Percentiles rank a stretch among this genome's conserved stretches.
These are phyloP conservation scores for Rhagium mordax DNA, from an alignment of 2,888 invertebrate species.

Conservation along the genomic window DNA sequence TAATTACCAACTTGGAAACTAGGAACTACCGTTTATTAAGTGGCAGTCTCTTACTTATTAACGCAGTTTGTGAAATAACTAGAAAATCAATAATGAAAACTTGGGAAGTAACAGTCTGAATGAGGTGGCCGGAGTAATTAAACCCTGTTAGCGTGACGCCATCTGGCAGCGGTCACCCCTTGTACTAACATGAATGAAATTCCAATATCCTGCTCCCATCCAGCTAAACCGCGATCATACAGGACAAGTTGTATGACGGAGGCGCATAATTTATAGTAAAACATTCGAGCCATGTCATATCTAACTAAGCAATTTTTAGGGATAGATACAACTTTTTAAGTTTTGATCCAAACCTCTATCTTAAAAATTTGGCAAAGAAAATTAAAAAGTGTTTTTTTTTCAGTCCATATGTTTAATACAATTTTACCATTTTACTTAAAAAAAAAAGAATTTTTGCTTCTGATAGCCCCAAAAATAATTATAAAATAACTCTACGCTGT, in stretches of 20 bases:
- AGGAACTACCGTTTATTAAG: conserved; percentile 29
- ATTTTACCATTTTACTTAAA: no score
- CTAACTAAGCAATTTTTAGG: no score
- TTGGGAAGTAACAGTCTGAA: conserved; percentile 25
- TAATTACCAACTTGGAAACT: conserved; percentile 21
- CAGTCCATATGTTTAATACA: no score
- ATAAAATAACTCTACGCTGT: no score
- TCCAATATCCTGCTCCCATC: not conserved
- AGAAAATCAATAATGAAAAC: conserved; percentile 28
- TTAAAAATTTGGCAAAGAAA: no score
- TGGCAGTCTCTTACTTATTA: conserved; percentile 25
- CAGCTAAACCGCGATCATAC: not conserved
- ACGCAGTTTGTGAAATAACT: conserved; percentile 27
- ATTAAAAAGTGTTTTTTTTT: no score
- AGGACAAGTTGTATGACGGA: not conserved
- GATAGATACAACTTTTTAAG: no score
- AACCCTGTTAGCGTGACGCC: conserved; percentile 17
- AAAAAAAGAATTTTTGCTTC: no score
- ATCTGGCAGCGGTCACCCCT: conserved; percentile 24
- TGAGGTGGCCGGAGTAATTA: conserved; percentile 22
- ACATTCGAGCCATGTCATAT: no score
- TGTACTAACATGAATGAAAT: not conserved
- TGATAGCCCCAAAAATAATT: no score
- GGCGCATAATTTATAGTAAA: not conserved
- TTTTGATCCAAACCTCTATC: no score